Evolutionary conservation across 2,113 vertebrate species (phyloP), one percentile per base, ranked within the genome.

Genomic region (Turdus rufiventris): DNA sequence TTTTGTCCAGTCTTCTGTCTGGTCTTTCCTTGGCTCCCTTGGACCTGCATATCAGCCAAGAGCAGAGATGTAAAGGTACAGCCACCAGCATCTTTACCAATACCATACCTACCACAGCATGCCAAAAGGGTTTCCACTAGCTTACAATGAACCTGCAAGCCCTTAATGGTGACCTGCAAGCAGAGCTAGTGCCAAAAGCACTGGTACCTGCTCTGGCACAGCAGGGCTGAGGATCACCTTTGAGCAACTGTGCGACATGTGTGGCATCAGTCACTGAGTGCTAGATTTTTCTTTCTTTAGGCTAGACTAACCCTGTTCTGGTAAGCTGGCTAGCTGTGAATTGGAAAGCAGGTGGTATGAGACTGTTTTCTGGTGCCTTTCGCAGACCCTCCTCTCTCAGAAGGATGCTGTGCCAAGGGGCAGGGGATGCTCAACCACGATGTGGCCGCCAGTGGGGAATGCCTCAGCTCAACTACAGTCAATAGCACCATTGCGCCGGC

Each of bases 381-480:
- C 70, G 50, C 36, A 82, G 51, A 53, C 17, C 10, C 31, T 73
- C 24, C 19, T 48, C 25, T 50, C 82, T 50, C 0, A 0, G n/a
- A 12, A 63, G 10, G 56, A 48, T 0, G 0, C 9, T 0, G 0
- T 15, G 38, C 34, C 6, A 21, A 21, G 18, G 13, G 26, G 38
- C 84, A 65, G 28, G 65, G 13, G 60, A 77, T 0, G 1, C 26
- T 17, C 15, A 40, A 65, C 50, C 4, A 1, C 2, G 3, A 5
- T 0, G 6, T 9, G 25, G 48, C 42, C 0, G 0, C 25, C 17
- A 25, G 50, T 0, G 0, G 8, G 28, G 34, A 16, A 47, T 0
- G 0, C 26, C 61, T 34, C 1, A 0, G 40, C 82, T 40, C 23
- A 18, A 12, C 43, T n/a, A 53, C 61, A 38, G 47, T 12, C 38